These are phyloP conservation scores for Trochalopteron elliotii DNA, from an alignment of 2,113 vertebrate species.

Conservation along the genomic window DNA sequence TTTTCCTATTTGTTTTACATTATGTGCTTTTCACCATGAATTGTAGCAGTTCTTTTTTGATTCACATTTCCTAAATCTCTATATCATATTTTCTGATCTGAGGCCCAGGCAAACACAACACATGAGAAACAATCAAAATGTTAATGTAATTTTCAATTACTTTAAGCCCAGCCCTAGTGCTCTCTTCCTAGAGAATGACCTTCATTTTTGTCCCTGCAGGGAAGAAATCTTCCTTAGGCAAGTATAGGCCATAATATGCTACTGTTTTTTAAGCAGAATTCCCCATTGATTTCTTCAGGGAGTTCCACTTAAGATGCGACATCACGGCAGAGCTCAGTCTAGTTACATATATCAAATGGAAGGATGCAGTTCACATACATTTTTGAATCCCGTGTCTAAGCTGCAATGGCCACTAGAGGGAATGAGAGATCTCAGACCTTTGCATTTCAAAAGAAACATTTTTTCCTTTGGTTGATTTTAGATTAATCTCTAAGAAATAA, in stretches of 20 bases:
- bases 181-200: constrained; percentile 26
- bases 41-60: not conserved
- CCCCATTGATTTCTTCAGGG: constrained; percentile 51
- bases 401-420: constrained; percentile 20
- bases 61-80: not conserved
- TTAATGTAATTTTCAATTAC: constrained; percentile 54
- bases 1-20: not conserved
- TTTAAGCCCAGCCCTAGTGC: not conserved
- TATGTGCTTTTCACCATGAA: not conserved
- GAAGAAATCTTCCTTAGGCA: constrained; percentile 32
- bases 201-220: constrained; percentile 43
- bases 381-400: not conserved
- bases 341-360: not conserved
- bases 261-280: constrained; percentile 33
- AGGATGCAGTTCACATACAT: not conserved
- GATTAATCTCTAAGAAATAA: not conserved
- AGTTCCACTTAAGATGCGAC: constrained; percentile 35
- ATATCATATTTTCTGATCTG: not conserved
- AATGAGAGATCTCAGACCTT: constrained; percentile 1
- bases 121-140: constrained; percentile 43
- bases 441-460: not conserved
- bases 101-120: not conserved
- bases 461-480: not conserved
- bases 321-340: constrained; percentile 19
- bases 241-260: not conserved